Evolutionary conservation across 2,113 vertebrate genomes (phyloP), one percentile per base, ranked within the genome.

Genomic region (Cebus imitator): DNA sequence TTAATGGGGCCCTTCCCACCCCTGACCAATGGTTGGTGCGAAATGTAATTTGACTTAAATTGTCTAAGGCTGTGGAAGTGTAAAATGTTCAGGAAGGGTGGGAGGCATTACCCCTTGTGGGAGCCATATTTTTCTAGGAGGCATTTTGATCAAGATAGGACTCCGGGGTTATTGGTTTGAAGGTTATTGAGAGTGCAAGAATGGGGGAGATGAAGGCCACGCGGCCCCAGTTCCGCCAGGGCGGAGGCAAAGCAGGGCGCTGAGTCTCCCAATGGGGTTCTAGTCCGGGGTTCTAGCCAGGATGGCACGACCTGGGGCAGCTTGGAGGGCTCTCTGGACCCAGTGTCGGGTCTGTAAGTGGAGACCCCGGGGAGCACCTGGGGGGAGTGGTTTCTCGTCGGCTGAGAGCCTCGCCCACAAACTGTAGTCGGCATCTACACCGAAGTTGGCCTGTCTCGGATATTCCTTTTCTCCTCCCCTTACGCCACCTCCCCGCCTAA

Each of bases 401-500:
- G 6, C n/a, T 61, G 27, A 81, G 50, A 72, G 37, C 58, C 76
- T 68, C 0, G 21, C 85, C 61, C 85, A 37, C 66, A 50, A 57
- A 94, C 30, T 45, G 66, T 80, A 45, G 6, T 16, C 64, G 11
- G 86, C 72, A 72, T 40, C 79, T 23, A 76, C 4, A 11, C 40
- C 30, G 1, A 96, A 96, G 97, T 91, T 96, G 64, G 68, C 68
- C 45, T 1, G 2, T 52, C 75, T 16, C 6, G 25, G 90, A 0
- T 58, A 14, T 87, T 52, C 83, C 79, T 91, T 82, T 64, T 23
- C 61, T 81, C 7, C 61, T 84, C 70, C 57, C 68, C 90, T 83
- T 97, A 97, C 82, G 8, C 57, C 12, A 13, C 10, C 5, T 91
- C 97, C 97, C 83, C 96, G 97, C 92, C 94, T 87, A 97, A 97